Evolutionary conservation across 2,113 vertebrate species (phyloP), one percentile per base, ranked within the genome.

Genomic region (Fulica atra): DNA sequence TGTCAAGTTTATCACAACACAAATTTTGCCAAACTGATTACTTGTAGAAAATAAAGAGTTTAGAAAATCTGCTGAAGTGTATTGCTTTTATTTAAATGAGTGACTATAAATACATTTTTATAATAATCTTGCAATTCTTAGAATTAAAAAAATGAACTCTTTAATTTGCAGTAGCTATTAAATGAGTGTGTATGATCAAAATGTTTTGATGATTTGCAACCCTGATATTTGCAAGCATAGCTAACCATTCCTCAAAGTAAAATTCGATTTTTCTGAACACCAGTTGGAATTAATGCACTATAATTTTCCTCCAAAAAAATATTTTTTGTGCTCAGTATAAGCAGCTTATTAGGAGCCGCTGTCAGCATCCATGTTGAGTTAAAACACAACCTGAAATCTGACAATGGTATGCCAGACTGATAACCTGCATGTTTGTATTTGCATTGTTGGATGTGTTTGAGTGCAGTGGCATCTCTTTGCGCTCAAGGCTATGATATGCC

Each of bases 211-310:
- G 51, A 64, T 83, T 88, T 92, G 60, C 79, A 93, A 36, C 56
- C 36, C 59, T 1, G 16, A 81, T 81, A 83, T 78, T 73, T 83
- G 33, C 42, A 71, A 88, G 51, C 28, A 38, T 50, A 81, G 78
- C 68, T n/a, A 28, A 88, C 81, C 50, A 81, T 83, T 74, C 35
- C 26, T 95, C 72, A 64, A 91, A 92, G 48, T 71, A 79, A 93
- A 96, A 92, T 61, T 79, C 84, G 77, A 86, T 93, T 95, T 95
- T 94, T 74, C 56, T 93, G 73, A 91, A 48, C 6, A 16, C 29
- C 38, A 56, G 57, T 16, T 76, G 53, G 50, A 65, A 82, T 82
- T 79, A 57, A n/a, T 16, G 69, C 65, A 5, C 73, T 60, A 3
- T 51, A 71, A 71, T 76, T 93, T 88, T 69, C 40, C 48, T 89